These are phyloP conservation scores for Pygoscelis adeliae DNA, from an alignment of 2,113 vertebrate species.

Conservation along the genomic window DNA sequence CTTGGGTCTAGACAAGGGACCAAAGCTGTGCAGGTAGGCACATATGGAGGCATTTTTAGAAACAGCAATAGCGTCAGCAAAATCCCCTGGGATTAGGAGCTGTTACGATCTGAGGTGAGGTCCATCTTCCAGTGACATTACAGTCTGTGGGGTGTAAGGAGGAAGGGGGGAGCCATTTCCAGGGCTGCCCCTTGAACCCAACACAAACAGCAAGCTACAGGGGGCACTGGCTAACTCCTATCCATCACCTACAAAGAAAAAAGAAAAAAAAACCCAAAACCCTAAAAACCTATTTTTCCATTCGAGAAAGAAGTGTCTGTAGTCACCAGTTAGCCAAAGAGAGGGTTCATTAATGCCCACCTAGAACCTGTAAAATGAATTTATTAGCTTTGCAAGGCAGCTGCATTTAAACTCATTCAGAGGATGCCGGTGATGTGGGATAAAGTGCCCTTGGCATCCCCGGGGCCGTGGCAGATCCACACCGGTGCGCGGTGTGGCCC, in stretches of 20 bases:
- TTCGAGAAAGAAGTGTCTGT: not conserved
- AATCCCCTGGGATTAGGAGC: not conserved
- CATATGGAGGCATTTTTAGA: not conserved
- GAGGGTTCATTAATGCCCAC: not conserved
- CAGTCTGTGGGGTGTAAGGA: not conserved
- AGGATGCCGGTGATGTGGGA: not conserved
- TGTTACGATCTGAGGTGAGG: fast-evolving
- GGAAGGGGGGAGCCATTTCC: not conserved
- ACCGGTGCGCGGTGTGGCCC: fast-evolving
- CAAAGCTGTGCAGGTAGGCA: not conserved
- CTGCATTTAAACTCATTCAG: not conserved
- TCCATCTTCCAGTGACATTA: not conserved
- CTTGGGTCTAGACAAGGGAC: not conserved
- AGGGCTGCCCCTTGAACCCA: not conserved
- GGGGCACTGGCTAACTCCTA: not conserved
- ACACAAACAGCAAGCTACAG: not conserved
- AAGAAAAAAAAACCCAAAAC: fast-evolving
- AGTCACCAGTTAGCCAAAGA: not conserved
- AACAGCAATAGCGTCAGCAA: not conserved
- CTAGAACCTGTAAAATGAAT: not conserved
- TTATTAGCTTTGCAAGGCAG: not conserved
- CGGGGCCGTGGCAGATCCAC: fast-evolving
- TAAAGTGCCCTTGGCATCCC: not conserved
- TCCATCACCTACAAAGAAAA: not conserved
- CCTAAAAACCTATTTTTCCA: not conserved